Conservation (phyloP, 2,888 invertebrate genomes). For the Leucophenga maculata region DNA sequence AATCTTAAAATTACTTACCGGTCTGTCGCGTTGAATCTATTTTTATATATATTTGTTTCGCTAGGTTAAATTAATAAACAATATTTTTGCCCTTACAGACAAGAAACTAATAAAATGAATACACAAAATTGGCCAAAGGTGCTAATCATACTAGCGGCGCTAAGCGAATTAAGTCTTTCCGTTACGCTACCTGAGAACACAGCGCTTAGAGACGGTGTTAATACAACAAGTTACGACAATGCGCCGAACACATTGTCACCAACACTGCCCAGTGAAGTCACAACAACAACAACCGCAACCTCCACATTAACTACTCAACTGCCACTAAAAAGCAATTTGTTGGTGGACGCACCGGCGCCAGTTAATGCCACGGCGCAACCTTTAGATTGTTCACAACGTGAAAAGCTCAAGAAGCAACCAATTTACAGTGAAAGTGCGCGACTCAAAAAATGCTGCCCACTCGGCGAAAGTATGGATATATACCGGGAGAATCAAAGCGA, state of each 20-base stretch:
- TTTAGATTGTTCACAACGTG: conserved; percentile 62
- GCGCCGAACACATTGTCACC: not conserved
- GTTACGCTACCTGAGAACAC: not conserved
- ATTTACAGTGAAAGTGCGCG: conserved; percentile 63
- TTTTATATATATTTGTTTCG: no score
- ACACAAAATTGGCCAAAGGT: no score
- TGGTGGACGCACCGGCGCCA: not conserved
- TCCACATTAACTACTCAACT: not conserved
- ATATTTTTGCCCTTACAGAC: no score
- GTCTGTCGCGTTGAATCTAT: no score
- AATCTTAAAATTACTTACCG: no score
- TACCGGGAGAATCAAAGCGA: conserved; percentile 59
- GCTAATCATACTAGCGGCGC: no score
- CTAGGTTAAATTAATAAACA: no score
- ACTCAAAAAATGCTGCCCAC: conserved; percentile 72
- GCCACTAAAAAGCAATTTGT: not conserved
- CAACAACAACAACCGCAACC: not conserved
- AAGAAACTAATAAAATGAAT: no score
- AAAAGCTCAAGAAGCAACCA: conserved; percentile 58
- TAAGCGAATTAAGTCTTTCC: no score
- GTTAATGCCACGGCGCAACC: conserved; percentile 33
- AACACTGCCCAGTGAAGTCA: not conserved
- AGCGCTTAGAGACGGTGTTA: not conserved
- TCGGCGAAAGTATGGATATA: conserved; percentile 64
- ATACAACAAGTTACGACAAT: not conserved